Percentiles rank a stretch among this genome's conserved stretches.
Evolutionary conservation across 2,888 invertebrate species (phyloP).

Genomic region (Omphaloscelis lunosa): DNA sequence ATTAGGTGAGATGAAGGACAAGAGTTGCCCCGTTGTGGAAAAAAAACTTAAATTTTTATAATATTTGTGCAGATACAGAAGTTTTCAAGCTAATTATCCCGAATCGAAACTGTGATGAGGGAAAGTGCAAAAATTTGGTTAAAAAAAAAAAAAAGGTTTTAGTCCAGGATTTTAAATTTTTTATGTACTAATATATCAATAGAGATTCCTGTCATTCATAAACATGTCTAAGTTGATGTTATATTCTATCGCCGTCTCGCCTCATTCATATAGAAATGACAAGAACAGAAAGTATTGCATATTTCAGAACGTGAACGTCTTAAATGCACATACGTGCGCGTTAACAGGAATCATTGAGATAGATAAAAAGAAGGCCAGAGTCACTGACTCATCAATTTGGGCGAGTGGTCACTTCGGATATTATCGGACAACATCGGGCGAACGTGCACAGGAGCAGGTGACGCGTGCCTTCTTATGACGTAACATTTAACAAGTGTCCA

Average conservation of each 20-base stretch:
- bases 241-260: not conserved
- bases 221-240: not conserved
- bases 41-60: too few relatives aligned
- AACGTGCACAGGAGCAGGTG: conserved; percentile 55
- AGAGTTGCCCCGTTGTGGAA: too few relatives aligned
- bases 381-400: conserved; percentile 22
- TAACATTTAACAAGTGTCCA: not conserved
- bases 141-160: too few relatives aligned
- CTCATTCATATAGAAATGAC: conserved; percentile 1
- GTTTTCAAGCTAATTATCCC: too few relatives aligned
- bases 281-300: not conserved
- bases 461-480: conserved; percentile 33
- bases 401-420: not conserved
- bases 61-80: too few relatives aligned
- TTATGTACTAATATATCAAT: not conserved
- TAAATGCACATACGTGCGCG: conserved; percentile 4
- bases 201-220: not conserved
- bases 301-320: not conserved
- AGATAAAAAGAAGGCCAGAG: conserved; percentile 15
- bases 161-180: not conserved
- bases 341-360: conserved; percentile 7
- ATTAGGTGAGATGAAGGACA: too few relatives aligned
- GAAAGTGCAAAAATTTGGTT: too few relatives aligned
- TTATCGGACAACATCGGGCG: conserved; percentile 16
- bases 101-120: too few relatives aligned